Evolutionary conservation across 2,113 vertebrate genomes (phyloP).

Genomic region (Antigone vipio): DNA sequence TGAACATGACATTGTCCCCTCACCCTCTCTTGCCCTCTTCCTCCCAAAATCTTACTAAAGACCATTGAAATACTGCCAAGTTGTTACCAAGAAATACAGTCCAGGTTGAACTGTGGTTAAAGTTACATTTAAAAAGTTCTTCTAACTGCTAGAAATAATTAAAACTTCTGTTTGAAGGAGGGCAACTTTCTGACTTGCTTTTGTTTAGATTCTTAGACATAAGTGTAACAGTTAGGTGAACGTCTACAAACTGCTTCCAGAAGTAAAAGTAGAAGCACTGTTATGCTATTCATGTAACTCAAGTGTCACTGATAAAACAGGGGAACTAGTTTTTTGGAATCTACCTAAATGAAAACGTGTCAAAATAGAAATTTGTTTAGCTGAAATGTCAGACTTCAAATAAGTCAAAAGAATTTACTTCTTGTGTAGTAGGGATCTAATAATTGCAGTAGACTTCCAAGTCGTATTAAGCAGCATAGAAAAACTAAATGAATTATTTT

Average conservation of each 20-base stretch:
- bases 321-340: neutral
- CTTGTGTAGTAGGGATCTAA: neutral
- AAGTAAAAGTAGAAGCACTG: neutral
- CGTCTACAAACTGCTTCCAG: neutral
- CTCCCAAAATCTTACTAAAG: neutral
- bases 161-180: neutral
- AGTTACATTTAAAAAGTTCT: neutral
- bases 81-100: neutral
- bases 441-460: neutral
- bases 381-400: neutral
- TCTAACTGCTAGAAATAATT: neutral
- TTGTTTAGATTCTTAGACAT: neutral
- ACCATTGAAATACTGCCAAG: neutral
- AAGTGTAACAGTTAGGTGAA: neutral
- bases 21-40: neutral
- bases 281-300: neutral
- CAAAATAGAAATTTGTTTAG: neutral
- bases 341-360: neutral
- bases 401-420: neutral
- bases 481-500: neutral
- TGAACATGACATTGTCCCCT: neutral
- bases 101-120: neutral
- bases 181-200: neutral
- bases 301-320: neutral
- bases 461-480: neutral